Percentiles rank a stretch among this genome's conserved stretches.
These are phyloP conservation scores for Microhierax caerulescens DNA, from an alignment of 2,797 vertebrate genomes.

Conservation along the genomic window DNA sequence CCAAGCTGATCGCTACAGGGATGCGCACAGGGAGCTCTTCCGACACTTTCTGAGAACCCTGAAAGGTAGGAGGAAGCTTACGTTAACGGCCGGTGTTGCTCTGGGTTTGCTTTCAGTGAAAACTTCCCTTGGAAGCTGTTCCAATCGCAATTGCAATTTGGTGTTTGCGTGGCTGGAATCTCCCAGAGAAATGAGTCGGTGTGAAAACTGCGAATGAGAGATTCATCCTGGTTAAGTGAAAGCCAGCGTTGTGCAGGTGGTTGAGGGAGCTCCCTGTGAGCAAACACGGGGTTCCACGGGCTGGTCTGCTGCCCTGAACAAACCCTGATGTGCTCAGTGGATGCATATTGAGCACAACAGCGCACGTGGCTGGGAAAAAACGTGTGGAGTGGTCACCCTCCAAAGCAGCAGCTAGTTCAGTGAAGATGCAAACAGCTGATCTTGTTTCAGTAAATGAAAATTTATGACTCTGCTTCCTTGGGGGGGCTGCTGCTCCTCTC, in stretches of 20 bases:
- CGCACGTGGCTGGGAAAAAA: neutral
- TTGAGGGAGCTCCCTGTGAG: neutral
- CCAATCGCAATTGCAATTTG: neutral
- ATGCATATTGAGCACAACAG: accelerated
- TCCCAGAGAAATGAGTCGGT: accelerated
- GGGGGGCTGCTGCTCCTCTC: neutral
- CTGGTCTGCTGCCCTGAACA: neutral
- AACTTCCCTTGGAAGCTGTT: neutral
- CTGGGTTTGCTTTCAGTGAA: accelerated
- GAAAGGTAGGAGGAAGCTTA: neutral
- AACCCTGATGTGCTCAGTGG: accelerated
- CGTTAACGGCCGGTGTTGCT: neutral
- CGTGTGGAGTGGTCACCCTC: accelerated
- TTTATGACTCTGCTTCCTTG: accelerated
- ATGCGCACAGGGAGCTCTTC: constrained; percentile 31
- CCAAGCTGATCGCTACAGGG: constrained; percentile 21
- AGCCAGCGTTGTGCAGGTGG: neutral
- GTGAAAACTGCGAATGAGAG: neutral
- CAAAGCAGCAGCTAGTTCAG: accelerated
- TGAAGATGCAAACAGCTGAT: accelerated
- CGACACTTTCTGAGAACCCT: constrained; percentile 57
- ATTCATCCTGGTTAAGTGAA: accelerated
- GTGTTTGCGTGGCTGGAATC: neutral
- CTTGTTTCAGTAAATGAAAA: neutral
- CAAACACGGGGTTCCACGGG: accelerated